Evolutionary conservation across 2,888 invertebrate genomes (phyloP).

Genomic region (Alloplasta piceator): DNA sequence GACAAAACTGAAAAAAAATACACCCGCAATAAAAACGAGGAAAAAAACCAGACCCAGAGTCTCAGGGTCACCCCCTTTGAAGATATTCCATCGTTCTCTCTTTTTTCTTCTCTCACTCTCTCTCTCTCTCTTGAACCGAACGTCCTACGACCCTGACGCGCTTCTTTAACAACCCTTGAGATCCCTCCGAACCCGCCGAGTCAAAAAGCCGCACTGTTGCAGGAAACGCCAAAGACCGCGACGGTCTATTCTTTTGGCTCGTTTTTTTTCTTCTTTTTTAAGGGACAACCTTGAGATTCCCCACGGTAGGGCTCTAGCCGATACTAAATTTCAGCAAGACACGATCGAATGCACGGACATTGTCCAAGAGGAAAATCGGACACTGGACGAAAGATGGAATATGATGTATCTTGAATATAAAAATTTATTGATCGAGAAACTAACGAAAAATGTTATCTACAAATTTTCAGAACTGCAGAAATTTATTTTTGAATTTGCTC

Average conservation of each 20-base stretch:
- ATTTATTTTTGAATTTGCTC: too few relatives aligned
- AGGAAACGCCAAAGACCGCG: constrained; percentile 77
- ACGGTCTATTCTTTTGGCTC: constrained; percentile 71
- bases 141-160: constrained; percentile 49
- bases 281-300: constrained; percentile 58
- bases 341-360: too few relatives aligned
- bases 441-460: too few relatives aligned
- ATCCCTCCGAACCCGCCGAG: constrained; percentile 69
- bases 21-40: constrained; percentile 53
- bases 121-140: constrained; percentile 60
- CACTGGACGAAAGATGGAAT: too few relatives aligned
- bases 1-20: constrained; percentile 45
- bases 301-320: constrained; percentile 31
- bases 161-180: constrained; percentile 81
- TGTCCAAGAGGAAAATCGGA: too few relatives aligned
- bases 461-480: too few relatives aligned
- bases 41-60: constrained; percentile 1
- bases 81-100: constrained; percentile 11
- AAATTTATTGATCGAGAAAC: background rate
- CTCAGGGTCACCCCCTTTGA: constrained; percentile 64
- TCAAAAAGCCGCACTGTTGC: constrained; percentile 80
- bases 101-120: constrained; percentile 72
- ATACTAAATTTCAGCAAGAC: background rate
- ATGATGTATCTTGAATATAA: background rate
- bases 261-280: constrained; percentile 44